A percentile compares a stretch with the other conserved stretches of the same genome.
phyloP scores from a whole-genome alignment of 2,888 invertebrate genomes.

The Sycophila texana region DNA sequence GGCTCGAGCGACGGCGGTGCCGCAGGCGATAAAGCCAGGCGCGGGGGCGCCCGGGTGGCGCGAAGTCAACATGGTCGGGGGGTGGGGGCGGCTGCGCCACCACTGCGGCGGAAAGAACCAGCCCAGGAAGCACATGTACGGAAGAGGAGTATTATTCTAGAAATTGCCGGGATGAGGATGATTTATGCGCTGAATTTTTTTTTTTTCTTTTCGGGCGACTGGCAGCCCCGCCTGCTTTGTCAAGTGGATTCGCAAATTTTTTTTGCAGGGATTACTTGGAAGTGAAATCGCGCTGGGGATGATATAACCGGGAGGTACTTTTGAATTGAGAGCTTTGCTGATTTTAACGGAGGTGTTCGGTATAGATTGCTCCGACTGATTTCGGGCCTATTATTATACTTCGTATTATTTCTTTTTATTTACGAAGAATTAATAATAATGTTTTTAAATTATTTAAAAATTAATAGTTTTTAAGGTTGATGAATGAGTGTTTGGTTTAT shows the following conservation, averaged over 20 bases:
- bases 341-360: too few relatives aligned
- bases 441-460: too few relatives aligned
- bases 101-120: constrained; percentile 36
- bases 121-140: neutral
- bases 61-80: constrained; percentile 11
- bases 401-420: too few relatives aligned
- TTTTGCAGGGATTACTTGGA: neutral
- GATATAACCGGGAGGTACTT: too few relatives aligned
- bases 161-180: constrained; percentile 29
- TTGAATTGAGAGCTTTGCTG: too few relatives aligned
- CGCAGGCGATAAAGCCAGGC: constrained; percentile 27
- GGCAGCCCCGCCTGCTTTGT: neutral
- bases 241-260: neutral
- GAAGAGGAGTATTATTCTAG: constrained; percentile 36
- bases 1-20: neutral
- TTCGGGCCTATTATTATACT: too few relatives aligned
- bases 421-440: too few relatives aligned
- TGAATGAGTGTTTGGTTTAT: too few relatives aligned
- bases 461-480: too few relatives aligned
- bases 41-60: constrained; percentile 32
- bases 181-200: constrained; percentile 18
- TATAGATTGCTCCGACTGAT: too few relatives aligned
- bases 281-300: too few relatives aligned
- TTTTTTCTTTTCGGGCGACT: neutral
- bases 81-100: constrained; percentile 30